Conservation (phyloP, 2,113 vertebrate species). For the Lagopus muta region DNA sequence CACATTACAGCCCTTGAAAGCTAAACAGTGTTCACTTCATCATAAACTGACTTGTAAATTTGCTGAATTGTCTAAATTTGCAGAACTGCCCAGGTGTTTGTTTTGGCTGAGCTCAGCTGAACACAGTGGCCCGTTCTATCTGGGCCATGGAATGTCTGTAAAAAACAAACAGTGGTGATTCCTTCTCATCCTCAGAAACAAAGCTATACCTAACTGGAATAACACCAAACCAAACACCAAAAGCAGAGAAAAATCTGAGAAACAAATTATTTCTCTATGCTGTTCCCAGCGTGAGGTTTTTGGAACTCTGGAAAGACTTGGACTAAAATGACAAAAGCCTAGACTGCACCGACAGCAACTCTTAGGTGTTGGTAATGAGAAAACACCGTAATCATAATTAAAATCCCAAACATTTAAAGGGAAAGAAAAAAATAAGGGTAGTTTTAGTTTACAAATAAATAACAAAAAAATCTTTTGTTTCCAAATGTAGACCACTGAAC, state of each 20-base stretch:
- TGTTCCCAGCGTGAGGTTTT: neutral
- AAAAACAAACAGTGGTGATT: neutral
- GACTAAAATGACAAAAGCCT: neutral
- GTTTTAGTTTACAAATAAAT: neutral
- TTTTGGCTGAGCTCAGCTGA: neutral
- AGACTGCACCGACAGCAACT: neutral
- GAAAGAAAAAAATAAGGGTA: neutral
- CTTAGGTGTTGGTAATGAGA: neutral
- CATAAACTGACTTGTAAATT: neutral
- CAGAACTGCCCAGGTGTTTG: neutral
- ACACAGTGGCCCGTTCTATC: neutral
- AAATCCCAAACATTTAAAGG: neutral
- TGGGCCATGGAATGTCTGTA: too few relatives aligned
- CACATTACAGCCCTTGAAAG: accelerated
- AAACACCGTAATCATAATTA: neutral
- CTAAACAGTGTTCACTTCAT: neutral
- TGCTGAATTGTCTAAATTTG: neutral
- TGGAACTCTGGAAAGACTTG: neutral
- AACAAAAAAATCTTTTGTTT: neutral
- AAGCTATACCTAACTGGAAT: neutral
- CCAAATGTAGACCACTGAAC: neutral
- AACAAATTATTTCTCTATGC: neutral
- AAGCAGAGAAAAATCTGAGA: neutral
- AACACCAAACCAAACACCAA: neutral
- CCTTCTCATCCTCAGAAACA: neutral